Conservation (phyloP, 2,888 invertebrate genomes). For the Anthophora plumipes region DNA sequence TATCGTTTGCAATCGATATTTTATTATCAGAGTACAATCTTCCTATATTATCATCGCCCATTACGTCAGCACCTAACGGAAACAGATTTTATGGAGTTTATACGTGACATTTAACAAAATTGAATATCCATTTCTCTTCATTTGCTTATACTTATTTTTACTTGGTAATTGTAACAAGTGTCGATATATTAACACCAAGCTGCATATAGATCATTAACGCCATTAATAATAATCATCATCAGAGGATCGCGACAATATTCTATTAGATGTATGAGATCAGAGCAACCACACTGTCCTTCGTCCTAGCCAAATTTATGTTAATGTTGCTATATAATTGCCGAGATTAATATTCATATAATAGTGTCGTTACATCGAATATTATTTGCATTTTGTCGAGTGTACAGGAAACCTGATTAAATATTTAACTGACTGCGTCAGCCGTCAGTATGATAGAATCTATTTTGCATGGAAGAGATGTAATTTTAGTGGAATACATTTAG, state of each 20-base stretch:
- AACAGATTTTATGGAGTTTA: too few species aligned
- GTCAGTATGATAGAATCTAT: neutral
- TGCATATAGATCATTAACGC: neutral
- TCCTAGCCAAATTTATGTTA: conserved; percentile 22
- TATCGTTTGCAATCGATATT: too few species aligned
- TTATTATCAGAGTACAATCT: too few species aligned
- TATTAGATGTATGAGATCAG: neutral
- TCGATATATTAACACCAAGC: neutral
- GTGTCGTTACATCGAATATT: conserved; percentile 18
- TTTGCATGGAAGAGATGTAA: neutral
- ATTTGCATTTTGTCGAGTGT: conserved; percentile 25
- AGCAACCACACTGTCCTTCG: neutral
- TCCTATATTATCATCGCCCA: too few species aligned
- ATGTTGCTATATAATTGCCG: conserved; percentile 19
- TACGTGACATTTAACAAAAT: too few species aligned
- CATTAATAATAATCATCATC: neutral
- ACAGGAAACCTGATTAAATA: neutral
- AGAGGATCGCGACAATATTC: neutral
- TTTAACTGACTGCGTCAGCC: conserved; percentile 4
- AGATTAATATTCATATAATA: conserved; percentile 24
- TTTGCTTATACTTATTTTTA: too few species aligned
- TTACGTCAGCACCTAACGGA: too few species aligned
- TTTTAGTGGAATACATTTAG: too few species aligned
- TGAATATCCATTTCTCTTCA: too few species aligned
- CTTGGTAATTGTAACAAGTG: too few species aligned